Evolutionary conservation across 2,113 vertebrate genomes (phyloP).

Genomic region (Capreolus pygargus): DNA sequence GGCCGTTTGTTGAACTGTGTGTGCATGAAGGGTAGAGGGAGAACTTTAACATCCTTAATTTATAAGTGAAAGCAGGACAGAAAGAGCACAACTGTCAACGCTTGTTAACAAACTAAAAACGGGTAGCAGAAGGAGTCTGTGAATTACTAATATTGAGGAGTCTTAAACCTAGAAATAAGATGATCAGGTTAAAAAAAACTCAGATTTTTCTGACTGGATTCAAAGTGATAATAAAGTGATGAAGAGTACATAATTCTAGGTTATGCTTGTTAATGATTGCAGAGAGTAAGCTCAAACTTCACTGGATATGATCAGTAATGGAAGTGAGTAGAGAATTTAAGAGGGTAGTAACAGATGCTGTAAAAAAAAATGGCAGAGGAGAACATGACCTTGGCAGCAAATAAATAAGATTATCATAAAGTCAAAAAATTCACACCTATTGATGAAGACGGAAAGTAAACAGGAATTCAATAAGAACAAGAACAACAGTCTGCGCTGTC

Average conservation of each 20-base stretch:
- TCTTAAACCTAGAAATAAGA: not conserved
- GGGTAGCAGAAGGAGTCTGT: not conserved
- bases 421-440: not conserved
- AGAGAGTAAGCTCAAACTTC: not conserved
- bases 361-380: not conserved
- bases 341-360: not conserved
- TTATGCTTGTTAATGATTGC: not conserved
- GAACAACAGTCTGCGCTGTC: not conserved
- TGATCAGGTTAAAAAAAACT: not conserved
- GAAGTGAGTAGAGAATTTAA: not conserved
- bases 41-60: not conserved
- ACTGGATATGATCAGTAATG: accelerated
- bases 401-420: not conserved
- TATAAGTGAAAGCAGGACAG: not conserved
- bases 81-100: constrained; percentile 10
- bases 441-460: not conserved
- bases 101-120: not conserved
- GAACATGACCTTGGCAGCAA: not conserved
- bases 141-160: not conserved
- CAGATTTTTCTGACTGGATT: not conserved
- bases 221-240: not conserved
- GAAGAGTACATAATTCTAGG: not conserved
- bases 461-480: not conserved
- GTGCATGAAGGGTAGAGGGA: not conserved
- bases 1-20: not conserved